Evolutionary conservation across 1,140 invertebrate genomes (phyloP), one percentile per base, ranked within the genome.

Genomic region (Drosophila dunni): DNA sequence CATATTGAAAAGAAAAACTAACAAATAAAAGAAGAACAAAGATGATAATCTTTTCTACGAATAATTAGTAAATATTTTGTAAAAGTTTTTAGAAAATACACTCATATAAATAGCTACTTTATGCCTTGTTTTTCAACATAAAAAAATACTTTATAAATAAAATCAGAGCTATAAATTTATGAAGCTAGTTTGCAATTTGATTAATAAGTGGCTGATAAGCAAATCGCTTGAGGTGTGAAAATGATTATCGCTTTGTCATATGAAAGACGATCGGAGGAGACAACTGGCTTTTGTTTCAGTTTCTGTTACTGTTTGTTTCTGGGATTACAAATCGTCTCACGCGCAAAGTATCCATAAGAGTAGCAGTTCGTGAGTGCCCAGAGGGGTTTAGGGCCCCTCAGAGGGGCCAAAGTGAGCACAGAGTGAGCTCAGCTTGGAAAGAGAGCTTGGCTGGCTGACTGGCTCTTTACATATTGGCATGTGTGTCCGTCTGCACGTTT

Each of bases 401-500:
- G 46, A 11, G 17, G 2, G 24, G 11, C 24, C 29, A 10, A 11
- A 51, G 24, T 11, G 29, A 7, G 33, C 40, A 6, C 8, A 9
- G 13, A 46, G 45, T 20, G 13, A 17, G 15, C 44, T 17, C 3
- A 24, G 45, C 15, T 17, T 7, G 7, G 44, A 20, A 20, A 20
- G 17, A 20, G 8, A 46, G 45, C 13, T 20, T 10, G 4, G 13
- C 17, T 20, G 17, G 17, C 17, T 20, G 57, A 15, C 51, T 80
- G 67, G 64, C 76, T 83, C 75, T 83, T 86, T 83, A 89, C 83
- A 86, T 86, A 88, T 29, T 77, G 72, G 83, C 84, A 83, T 84
- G 83, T 77, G 24, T 86, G 83, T 86, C 84, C 79, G 80, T 86
- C 83, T 86, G 82, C 76, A 88, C 83, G 84, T 86, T 86, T 86